These are phyloP conservation scores for Harpegnathos saltator DNA, from an alignment of 1,140 invertebrate species.

Conservation along the genomic window DNA sequence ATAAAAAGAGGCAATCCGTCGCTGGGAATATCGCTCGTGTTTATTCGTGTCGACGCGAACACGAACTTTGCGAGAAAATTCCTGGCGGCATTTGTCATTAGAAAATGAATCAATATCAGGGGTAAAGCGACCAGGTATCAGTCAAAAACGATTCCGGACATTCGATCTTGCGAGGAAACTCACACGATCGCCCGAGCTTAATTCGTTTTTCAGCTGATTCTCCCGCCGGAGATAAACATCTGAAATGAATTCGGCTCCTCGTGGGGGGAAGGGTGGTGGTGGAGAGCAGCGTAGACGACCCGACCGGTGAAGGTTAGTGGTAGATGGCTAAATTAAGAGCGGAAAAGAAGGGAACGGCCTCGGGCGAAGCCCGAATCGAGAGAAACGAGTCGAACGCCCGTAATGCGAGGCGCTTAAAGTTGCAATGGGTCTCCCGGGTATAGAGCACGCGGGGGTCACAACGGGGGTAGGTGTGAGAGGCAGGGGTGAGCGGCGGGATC, in stretches of 20 bases:
- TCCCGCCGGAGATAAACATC: constrained; percentile 60
- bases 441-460: constrained; percentile 64
- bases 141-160: neutral
- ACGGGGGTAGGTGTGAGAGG: constrained; percentile 24
- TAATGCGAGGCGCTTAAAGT: constrained; percentile 81
- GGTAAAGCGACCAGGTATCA: constrained; percentile 1
- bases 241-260: constrained; percentile 66
- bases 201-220: constrained; percentile 51
- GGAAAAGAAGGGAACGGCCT: constrained; percentile 67
- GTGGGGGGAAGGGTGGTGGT: neutral
- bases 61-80: too few species aligned
- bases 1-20: too few species aligned
- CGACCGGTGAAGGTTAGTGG: constrained; percentile 6
- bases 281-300: neutral
- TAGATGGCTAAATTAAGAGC: constrained; percentile 71
- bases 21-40: too few species aligned
- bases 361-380: constrained; percentile 64
- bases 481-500: constrained; percentile 68
- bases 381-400: constrained; percentile 78
- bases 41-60: too few species aligned
- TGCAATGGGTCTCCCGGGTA: constrained; percentile 80
- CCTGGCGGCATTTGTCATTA: neutral
- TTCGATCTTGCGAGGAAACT: constrained; percentile 27
- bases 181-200: constrained; percentile 22
- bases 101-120: neutral